Evolutionary conservation across 1,140 invertebrate genomes (phyloP).

Genomic region (Dendrolimus kikuchii): DNA sequence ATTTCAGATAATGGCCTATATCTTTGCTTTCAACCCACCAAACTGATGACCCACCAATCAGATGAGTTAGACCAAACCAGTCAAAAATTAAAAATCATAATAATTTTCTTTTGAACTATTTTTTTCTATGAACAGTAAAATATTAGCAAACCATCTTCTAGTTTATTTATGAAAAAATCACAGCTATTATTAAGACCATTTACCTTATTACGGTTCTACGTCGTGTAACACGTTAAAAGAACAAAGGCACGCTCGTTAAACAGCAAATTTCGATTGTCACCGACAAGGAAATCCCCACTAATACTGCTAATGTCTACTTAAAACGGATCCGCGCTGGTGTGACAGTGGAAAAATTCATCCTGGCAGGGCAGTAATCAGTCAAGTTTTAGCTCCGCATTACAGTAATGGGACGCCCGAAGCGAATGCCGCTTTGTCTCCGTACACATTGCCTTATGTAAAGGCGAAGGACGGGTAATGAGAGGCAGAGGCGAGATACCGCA

Average conservation of each 20-base stretch:
- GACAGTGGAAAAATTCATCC: slow-evolving; percentile 52
- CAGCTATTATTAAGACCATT: too few species aligned
- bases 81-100: too few species aligned
- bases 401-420: slow-evolving; percentile 38
- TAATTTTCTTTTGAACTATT: too few species aligned
- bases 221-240: slow-evolving; percentile 1
- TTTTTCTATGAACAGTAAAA: too few species aligned
- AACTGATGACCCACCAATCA: too few species aligned
- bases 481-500: too few species aligned
- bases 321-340: slow-evolving; percentile 13
- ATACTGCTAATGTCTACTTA: slow-evolving; percentile 41
- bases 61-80: too few species aligned
- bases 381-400: slow-evolving; percentile 59
- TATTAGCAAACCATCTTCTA: too few species aligned
- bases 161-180: too few species aligned
- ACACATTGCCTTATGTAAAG: slow-evolving; percentile 15
- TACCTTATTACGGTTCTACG: too few species aligned
- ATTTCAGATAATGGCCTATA: too few species aligned
- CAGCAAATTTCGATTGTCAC: slow-evolving; percentile 30
- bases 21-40: too few species aligned
- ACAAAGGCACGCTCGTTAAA: slow-evolving; percentile 12
- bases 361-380: slow-evolving; percentile 51
- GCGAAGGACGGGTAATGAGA: neutral
- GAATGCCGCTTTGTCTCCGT: slow-evolving; percentile 38
- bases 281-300: slow-evolving; percentile 35